A percentile compares a stretch with the other conserved stretches of the same genome.
These are phyloP conservation scores for Oreocharis arfaki DNA, from an alignment of 2,113 vertebrate genomes.

Conservation along the genomic window DNA sequence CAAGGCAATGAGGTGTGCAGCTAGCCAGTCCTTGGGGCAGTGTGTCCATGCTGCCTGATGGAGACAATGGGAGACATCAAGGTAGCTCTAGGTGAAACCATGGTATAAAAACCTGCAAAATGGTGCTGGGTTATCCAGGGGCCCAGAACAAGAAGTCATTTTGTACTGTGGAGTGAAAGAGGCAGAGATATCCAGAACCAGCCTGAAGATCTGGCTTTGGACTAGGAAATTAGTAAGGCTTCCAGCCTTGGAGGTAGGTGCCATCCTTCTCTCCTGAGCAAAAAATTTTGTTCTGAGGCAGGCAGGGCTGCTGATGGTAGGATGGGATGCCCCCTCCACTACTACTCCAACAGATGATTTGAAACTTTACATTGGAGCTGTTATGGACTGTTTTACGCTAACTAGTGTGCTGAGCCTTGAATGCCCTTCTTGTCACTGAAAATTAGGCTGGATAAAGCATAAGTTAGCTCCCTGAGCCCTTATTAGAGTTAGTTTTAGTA, in stretches of 20 bases:
- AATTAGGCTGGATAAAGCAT: neutral
- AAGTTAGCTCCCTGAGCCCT: neutral
- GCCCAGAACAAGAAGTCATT: neutral
- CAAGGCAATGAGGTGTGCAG: neutral
- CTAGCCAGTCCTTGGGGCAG: neutral
- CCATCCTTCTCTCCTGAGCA: neutral
- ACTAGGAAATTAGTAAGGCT: neutral
- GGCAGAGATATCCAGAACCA: neutral
- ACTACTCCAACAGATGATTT: neutral
- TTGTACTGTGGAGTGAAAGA: neutral
- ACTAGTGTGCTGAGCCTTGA: neutral
- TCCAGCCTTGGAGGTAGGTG: neutral
- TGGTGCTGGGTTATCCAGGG: neutral
- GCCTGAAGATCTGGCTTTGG: neutral
- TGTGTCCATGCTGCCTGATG: neutral
- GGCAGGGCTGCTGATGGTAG: neutral
- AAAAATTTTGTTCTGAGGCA: neutral
- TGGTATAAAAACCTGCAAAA: neutral
- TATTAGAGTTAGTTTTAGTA: neutral
- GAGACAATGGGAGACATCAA: fast-evolving
- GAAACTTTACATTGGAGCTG: neutral
- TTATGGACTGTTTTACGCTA: neutral
- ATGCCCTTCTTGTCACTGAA: neutral
- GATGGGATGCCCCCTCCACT: neutral
- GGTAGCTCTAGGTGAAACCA: neutral